Evolutionary conservation across 1,140 invertebrate genomes (phyloP).

Genomic region (Lordiphosa collinella): DNA sequence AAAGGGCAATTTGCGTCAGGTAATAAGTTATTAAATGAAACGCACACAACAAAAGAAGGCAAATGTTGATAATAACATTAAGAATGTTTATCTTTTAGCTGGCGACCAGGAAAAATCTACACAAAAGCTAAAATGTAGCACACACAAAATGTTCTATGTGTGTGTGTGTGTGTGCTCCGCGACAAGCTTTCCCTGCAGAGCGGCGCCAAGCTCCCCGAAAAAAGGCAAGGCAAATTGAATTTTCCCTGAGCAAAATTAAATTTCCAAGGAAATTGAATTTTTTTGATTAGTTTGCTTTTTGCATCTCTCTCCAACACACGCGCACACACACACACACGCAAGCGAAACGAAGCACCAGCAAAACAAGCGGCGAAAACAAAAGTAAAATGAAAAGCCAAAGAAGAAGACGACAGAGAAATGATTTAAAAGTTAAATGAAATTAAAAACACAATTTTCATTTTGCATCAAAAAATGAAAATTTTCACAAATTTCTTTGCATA

Average conservation of each 20-base stretch:
- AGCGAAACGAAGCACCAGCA: neutral
- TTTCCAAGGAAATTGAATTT: slow-evolving; percentile 78
- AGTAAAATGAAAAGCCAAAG: slow-evolving; percentile 33
- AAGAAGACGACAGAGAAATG: slow-evolving; percentile 37
- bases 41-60: slow-evolving; percentile 10
- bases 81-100: slow-evolving; percentile 55
- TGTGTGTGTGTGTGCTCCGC: slow-evolving; percentile 19
- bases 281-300: slow-evolving; percentile 78
- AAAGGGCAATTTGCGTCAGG: slow-evolving; percentile 36
- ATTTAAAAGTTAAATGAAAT: slow-evolving; percentile 77
- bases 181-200: slow-evolving; percentile 24
- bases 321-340: slow-evolving; percentile 14
- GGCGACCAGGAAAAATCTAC: slow-evolving; percentile 29
- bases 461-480: neutral
- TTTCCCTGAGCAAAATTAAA: slow-evolving; percentile 77
- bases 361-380: slow-evolving; percentile 34
- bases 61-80: slow-evolving; percentile 67
- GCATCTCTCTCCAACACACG: slow-evolving; percentile 61
- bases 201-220: slow-evolving; percentile 22
- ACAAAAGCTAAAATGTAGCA: slow-evolving; percentile 52
- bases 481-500: neutral
- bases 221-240: slow-evolving; percentile 73
- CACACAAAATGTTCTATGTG: slow-evolving; percentile 3
- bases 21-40: slow-evolving; percentile 42
- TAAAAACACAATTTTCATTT: slow-evolving; percentile 44